Percentiles rank a stretch among this genome's conserved stretches.
Evolutionary conservation across 1,140 invertebrate genomes (phyloP).

Genomic region (Asobara japonica): DNA sequence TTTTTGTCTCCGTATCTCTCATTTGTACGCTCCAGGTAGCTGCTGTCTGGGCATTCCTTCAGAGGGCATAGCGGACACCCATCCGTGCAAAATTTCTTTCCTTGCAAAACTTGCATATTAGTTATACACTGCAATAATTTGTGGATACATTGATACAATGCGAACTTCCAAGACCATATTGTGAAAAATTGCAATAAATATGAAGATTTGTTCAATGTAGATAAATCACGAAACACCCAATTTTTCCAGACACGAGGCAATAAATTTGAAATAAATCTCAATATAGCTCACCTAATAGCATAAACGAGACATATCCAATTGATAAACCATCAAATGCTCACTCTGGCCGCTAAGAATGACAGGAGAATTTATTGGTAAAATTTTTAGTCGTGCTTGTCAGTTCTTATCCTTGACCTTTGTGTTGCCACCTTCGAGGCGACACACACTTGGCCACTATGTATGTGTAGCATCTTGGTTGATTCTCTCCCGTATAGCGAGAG

Average conservation of each 20-base stretch:
- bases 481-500: slow-evolving; percentile 37
- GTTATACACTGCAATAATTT: too few species aligned
- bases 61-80: too few species aligned
- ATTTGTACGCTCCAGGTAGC: too few species aligned
- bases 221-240: not conserved
- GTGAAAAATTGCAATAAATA: too few species aligned
- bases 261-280: not conserved
- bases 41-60: too few species aligned
- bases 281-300: not conserved
- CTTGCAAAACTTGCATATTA: too few species aligned
- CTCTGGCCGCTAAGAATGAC: not conserved
- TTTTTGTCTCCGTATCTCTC: too few species aligned
- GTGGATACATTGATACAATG: too few species aligned
- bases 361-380: not conserved
- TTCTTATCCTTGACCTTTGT: slow-evolving; percentile 43
- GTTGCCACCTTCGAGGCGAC: slow-evolving; percentile 20
- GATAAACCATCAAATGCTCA: not conserved
- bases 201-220: too few species aligned
- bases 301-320: not conserved
- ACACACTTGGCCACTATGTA: not conserved
- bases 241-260: too few species aligned
- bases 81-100: too few species aligned
- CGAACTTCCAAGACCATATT: too few species aligned
- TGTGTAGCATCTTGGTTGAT: slow-evolving; percentile 39
- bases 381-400: slow-evolving; percentile 24